A percentile compares a stretch with the other conserved stretches of the same genome.
Evolutionary conservation across 23 tunicate species (phyloP).

Genomic region (Ascidia mentula): DNA sequence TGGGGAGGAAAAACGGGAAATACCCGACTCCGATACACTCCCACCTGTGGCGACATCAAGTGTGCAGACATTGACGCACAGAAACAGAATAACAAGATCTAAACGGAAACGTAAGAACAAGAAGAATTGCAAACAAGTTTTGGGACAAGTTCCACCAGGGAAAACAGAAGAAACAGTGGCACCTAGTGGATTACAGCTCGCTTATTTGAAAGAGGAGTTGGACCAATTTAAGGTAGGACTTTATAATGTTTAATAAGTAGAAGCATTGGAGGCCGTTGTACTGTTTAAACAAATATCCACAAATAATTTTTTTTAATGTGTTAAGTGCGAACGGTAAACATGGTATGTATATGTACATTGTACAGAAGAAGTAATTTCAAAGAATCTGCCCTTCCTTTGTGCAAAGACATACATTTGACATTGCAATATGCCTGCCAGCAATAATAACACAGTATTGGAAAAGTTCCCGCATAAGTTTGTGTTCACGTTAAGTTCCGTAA

Average conservation of each 20-base stretch:
- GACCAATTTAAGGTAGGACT: not conserved
- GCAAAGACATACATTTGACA: too few relatives aligned
- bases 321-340: not conserved
- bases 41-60: not conserved
- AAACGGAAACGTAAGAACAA: not conserved
- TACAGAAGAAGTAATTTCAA: too few relatives aligned
- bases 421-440: too few relatives aligned
- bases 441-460: too few relatives aligned
- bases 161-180: not conserved
- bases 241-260: too few relatives aligned
- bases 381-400: too few relatives aligned
- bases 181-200: not conserved
- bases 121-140: not conserved
- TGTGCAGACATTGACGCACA: not conserved
- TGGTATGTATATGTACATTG: not conserved
- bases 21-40: not conserved
- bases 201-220: not conserved
- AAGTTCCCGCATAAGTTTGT: too few relatives aligned
- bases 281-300: too few relatives aligned
- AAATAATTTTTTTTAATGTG: not conserved
- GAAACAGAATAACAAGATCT: not conserved
- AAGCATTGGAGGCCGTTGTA: too few relatives aligned
- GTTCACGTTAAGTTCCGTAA: too few relatives aligned
- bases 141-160: not conserved
- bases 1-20: not conserved